Evolutionary conservation across 2,888 invertebrate genomes (phyloP).

Genomic region (Agapostemon virescens): DNA sequence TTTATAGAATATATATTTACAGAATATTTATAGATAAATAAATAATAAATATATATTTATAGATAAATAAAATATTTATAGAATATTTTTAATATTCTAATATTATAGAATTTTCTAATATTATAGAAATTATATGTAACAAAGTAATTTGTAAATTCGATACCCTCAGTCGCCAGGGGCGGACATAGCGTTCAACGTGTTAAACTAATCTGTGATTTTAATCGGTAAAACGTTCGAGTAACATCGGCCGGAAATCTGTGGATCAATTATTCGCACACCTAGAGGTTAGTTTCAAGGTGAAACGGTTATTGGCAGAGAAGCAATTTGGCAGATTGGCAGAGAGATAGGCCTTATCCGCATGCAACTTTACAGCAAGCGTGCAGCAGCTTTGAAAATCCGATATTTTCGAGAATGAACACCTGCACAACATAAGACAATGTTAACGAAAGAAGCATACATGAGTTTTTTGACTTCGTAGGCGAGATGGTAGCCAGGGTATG

Average conservation of each 20-base stretch:
- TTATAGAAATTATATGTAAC: too few species aligned
- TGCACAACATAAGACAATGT: constrained; percentile 73
- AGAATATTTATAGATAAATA: too few species aligned
- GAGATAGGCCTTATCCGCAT: constrained; percentile 8
- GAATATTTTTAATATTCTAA: too few species aligned
- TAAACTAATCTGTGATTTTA: neutral
- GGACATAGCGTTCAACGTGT: too few species aligned
- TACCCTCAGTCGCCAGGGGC: too few species aligned
- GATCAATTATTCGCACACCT: neutral
- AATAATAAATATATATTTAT: too few species aligned
- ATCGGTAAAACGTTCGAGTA: neutral
- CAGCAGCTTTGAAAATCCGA: neutral
- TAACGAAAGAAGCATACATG: constrained; percentile 92
- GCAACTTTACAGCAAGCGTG: constrained; percentile 20
- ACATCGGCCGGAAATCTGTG: neutral
- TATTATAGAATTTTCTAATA: too few species aligned
- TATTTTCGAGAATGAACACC: constrained; percentile 27
- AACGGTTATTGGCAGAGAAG: constrained; percentile 5
- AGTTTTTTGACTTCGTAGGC: constrained; percentile 99
- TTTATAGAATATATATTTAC: too few species aligned
- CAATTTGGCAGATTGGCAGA: neutral
- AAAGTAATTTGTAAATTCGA: too few species aligned
- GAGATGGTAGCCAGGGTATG: constrained; percentile 99
- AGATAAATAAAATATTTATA: too few species aligned
- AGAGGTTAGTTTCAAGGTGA: neutral